A percentile compares a stretch with the other conserved stretches of the same genome.
phyloP scores from a whole-genome alignment of 2,113 vertebrate species.

The Hoplias malabaricus region DNA sequence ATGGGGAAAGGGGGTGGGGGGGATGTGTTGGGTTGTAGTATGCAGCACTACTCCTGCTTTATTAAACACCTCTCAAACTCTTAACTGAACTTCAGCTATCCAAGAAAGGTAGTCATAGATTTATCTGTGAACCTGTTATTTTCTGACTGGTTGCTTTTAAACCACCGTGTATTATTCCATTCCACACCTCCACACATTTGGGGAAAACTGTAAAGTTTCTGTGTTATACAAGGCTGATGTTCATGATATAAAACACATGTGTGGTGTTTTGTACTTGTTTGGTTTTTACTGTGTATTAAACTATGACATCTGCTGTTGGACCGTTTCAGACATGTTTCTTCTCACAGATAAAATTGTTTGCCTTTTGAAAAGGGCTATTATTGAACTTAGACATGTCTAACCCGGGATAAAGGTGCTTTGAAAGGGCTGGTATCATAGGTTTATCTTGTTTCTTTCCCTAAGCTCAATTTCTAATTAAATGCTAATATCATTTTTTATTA shows the following conservation, averaged over 20 bases:
- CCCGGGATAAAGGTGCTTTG: too few species aligned
- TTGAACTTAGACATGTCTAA: neutral
- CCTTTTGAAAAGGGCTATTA: neutral
- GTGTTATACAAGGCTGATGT: constrained; percentile 1
- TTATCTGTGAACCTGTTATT: neutral
- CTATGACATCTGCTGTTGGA: too few species aligned
- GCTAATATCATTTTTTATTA: too few species aligned
- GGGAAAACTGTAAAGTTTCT: neutral
- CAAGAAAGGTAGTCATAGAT: neutral
- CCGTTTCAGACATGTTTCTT: too few species aligned
- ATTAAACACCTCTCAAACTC: constrained; percentile 37
- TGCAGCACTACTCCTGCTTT: constrained; percentile 24
- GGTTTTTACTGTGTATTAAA: neutral
- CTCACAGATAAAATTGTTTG: neutral
- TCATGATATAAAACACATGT: neutral
- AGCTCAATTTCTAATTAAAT: too few species aligned
- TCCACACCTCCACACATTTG: constrained; percentile 1
- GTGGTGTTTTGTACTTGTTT: neutral
- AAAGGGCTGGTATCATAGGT: too few species aligned
- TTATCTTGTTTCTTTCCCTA: too few species aligned
- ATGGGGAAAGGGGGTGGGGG: neutral
- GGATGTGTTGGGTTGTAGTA: too few species aligned
- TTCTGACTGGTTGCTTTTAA: neutral
- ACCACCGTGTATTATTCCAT: neutral
- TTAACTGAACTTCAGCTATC: neutral